Conservation (phyloP, 2,888 invertebrate species). For the Campoletis raptor region DNA sequence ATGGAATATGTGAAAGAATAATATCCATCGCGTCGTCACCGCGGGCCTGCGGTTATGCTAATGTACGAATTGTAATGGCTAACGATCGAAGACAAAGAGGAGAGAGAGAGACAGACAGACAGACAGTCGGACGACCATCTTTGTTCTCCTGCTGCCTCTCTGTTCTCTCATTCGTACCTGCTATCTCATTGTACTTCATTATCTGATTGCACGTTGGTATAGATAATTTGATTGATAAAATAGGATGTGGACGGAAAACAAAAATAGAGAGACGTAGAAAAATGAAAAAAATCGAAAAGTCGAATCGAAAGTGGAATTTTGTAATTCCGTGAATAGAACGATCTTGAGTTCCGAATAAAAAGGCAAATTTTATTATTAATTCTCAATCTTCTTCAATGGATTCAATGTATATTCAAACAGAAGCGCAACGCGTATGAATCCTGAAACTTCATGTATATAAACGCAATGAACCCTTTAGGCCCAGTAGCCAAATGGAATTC, state of each 20-base stretch:
- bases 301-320: neutral
- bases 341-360: neutral
- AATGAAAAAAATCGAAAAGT: neutral
- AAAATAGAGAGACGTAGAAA: neutral
- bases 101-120: slow-evolving; percentile 25
- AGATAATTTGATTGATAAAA: neutral
- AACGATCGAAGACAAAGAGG: too few relatives aligned
- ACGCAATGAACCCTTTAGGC: neutral
- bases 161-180: too few relatives aligned
- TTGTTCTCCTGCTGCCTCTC: too few relatives aligned
- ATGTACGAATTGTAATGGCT: slow-evolving; percentile 67
- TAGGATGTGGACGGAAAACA: neutral
- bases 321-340: neutral
- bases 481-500: neutral
- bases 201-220: neutral
- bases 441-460: neutral
- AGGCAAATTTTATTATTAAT: neutral
- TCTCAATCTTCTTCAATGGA: neutral
- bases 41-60: slow-evolving; percentile 73
- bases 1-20: slow-evolving; percentile 1
- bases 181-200: neutral
- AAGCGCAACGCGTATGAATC: neutral
- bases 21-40: slow-evolving; percentile 29
- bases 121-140: slow-evolving; percentile 14
- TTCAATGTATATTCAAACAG: neutral